Percentiles rank a stretch among this genome's conserved stretches.
Evolutionary conservation across 2,888 invertebrate species (phyloP).

Genomic region (Heliconius cydno): DNA sequence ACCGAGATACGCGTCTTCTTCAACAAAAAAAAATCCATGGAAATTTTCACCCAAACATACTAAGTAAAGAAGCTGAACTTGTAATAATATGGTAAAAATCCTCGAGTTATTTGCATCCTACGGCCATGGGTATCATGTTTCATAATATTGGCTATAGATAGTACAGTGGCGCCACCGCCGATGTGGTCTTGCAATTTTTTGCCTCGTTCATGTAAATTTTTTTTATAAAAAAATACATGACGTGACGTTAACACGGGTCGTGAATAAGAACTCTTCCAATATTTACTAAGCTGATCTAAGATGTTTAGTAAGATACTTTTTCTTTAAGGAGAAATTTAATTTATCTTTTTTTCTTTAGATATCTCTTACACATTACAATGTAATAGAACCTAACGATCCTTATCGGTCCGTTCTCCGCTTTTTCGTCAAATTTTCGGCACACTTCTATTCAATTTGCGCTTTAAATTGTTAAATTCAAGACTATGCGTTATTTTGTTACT

Average conservation of each 20-base stretch:
- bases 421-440: no score
- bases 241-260: constrained; percentile 12
- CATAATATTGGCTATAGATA: constrained; percentile 48
- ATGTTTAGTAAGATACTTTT: not conserved
- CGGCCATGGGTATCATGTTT: constrained; percentile 38
- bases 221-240: not conserved
- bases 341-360: not conserved
- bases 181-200: constrained; percentile 31
- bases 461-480: no score
- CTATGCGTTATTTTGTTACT: no score
- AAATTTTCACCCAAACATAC: constrained; percentile 18
- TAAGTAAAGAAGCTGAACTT: constrained; percentile 18
- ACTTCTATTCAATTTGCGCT: no score
- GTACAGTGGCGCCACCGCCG: constrained; percentile 47
- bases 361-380: no score
- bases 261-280: constrained; percentile 28
- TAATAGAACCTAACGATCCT: no score
- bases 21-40: constrained; percentile 19
- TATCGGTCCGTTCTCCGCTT: no score
- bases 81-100: constrained; percentile 3
- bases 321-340: not conserved
- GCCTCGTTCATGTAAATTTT: not conserved
- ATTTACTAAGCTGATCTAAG: constrained; percentile 5
- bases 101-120: constrained; percentile 25
- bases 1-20: constrained; percentile 64